Conservation (phyloP, 2,113 vertebrate species). For the Indicator maculatus region DNA sequence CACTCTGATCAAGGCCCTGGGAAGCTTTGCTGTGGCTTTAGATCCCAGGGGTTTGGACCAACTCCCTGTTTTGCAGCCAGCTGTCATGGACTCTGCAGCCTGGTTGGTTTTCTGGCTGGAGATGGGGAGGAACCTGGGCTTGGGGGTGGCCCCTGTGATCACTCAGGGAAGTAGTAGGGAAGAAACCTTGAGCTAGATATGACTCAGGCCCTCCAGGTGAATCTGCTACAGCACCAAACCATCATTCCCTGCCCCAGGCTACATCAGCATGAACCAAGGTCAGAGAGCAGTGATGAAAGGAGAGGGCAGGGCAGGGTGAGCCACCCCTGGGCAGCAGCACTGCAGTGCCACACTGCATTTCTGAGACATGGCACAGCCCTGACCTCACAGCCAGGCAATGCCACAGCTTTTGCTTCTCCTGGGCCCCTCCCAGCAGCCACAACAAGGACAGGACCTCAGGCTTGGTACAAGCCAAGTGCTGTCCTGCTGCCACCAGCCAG, state of each 20-base stretch:
- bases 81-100: background rate
- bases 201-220: background rate
- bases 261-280: background rate
- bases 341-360: accelerated
- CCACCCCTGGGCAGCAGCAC: background rate
- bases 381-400: background rate
- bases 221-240: background rate
- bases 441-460: background rate
- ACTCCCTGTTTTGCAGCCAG: background rate
- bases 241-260: background rate
- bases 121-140: background rate
- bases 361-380: background rate
- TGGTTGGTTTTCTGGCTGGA: background rate
- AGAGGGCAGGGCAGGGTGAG: background rate
- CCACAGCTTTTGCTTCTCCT: background rate
- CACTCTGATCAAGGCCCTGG: background rate
- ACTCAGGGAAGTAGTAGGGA: background rate
- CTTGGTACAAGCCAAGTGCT: accelerated
- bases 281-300: background rate
- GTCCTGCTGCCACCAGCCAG: background rate
- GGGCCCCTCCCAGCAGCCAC: background rate
- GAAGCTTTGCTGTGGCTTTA: background rate
- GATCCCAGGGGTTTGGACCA: background rate
- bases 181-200: background rate
- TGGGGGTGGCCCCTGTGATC: background rate